Percentiles rank a stretch among this genome's conserved stretches.
phyloP scores from a whole-genome alignment of 2,113 vertebrate species.

The Paratilapia polleni region DNA sequence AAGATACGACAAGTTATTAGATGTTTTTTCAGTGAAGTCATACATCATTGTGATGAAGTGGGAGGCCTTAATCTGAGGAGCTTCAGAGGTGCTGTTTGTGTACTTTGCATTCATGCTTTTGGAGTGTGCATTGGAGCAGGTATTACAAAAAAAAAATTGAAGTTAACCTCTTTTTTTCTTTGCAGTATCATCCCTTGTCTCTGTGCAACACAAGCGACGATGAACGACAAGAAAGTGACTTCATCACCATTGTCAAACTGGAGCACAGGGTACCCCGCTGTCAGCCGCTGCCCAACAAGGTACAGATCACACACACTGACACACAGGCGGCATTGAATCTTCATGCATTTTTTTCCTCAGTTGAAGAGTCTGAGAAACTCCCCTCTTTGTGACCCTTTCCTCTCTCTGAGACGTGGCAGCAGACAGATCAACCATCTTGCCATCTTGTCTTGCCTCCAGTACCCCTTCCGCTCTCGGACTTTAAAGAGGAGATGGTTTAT shows the following conservation, averaged over 20 bases:
- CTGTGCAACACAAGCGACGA: constrained; percentile 98
- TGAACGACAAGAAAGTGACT: constrained; percentile 89
- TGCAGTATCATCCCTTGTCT: constrained; percentile 95
- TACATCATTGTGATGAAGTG: background rate
- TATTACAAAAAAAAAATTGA: background rate
- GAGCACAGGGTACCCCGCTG: constrained; percentile 90
- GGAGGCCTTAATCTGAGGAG: too few species aligned
- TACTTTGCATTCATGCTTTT: background rate
- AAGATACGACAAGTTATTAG: too few species aligned
- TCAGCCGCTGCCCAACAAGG: constrained; percentile 92
- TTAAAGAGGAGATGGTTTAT: constrained; percentile 60
- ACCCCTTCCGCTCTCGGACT: constrained; percentile 54
- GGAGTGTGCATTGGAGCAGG: background rate
- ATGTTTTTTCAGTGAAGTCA: background rate
- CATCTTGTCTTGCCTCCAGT: constrained; percentile 41
- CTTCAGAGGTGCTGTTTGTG: background rate
- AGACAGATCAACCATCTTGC: constrained; percentile 42
- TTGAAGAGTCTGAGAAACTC: constrained; percentile 38
- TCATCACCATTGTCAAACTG: constrained; percentile 97
- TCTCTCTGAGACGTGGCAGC: constrained; percentile 29
- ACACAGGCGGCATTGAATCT: background rate
- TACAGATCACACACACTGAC: constrained; percentile 58
- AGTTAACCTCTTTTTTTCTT: constrained; percentile 4
- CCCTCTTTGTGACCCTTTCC: constrained; percentile 33
- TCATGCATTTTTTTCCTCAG: background rate